These are phyloP conservation scores for Sparidentex hasta DNA, from an alignment of 2,797 vertebrate genomes.

Conservation along the genomic window DNA sequence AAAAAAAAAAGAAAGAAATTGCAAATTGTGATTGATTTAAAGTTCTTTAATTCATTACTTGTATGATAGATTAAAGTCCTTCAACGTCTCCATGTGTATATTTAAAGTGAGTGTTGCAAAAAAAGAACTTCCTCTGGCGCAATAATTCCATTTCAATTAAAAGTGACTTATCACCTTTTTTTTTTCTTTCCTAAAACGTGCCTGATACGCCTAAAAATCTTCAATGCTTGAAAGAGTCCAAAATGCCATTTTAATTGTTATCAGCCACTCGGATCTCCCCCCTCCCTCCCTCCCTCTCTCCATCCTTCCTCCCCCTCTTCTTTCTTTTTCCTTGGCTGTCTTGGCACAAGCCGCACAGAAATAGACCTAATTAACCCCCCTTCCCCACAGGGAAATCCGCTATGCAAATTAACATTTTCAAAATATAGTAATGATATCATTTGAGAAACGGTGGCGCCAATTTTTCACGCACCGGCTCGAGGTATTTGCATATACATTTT, in stretches of 20 bases:
- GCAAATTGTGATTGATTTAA: constrained; percentile 91
- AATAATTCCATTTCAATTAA: constrained; percentile 99
- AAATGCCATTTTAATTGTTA: constrained; percentile 96
- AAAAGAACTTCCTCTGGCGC: constrained; percentile 97
- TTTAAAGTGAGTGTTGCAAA: constrained; percentile 95
- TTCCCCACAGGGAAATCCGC: constrained; percentile 95
- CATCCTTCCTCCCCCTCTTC: constrained; percentile 29
- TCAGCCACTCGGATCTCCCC: constrained; percentile 79
- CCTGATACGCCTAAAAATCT: constrained; percentile 94
- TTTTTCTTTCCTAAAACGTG: constrained; percentile 89
- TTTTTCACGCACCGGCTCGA: constrained; percentile 84
- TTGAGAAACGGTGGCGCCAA: constrained; percentile 98
- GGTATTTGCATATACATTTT: constrained; percentile 91
- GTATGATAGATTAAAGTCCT: constrained; percentile 90
- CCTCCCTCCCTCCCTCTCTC: constrained; percentile 10
- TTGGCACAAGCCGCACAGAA: constrained; percentile 94
- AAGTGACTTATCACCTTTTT: constrained; percentile 97
- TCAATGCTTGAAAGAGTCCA: constrained; percentile 94
- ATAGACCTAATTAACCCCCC: constrained; percentile 99
- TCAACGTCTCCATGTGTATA: constrained; percentile 81
- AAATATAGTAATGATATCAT: constrained; percentile 99
- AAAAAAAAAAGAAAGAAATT: constrained; percentile 23
- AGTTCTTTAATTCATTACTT: constrained; percentile 92
- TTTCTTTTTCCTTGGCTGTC: constrained; percentile 78
- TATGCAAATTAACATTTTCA: constrained; percentile 99